Evolutionary conservation across 2,888 invertebrate species (phyloP), one percentile per base, ranked within the genome.

Genomic region (Beris chalybata): DNA sequence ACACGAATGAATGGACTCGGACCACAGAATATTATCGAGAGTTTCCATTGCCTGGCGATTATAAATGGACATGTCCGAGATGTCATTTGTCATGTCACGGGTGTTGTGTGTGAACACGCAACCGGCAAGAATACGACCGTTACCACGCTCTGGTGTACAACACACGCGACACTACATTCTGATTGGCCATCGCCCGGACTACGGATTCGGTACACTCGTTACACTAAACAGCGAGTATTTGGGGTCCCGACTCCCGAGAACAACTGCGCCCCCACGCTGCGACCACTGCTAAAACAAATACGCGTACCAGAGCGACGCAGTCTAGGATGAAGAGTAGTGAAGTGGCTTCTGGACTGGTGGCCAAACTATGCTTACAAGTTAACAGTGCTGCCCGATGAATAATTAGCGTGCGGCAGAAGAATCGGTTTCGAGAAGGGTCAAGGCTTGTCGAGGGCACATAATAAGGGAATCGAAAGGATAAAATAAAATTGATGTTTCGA

Each of bases 71-170:
- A 56, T 64, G 64, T 64, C 64, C 45, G 64, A 48, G 47, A 64
- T 64, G 48, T 64, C 64, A 64, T 64, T 64, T 64, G 64, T 64
- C 64, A 64, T 64, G 64, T 64, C 56, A 64, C 64, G 55, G 48
- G 50, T 29, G 50, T 64, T 53, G 44, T 55, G 64, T 64, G 64
- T 64, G 64, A 64, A 64, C 64, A 64, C 64, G 64, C 64, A 64
- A 64, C 47, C 61, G 50, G 32, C 32, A 50, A 61, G 50, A 61
- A 61, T 50, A 61, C 52, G 61, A 50, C 61, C 52, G 61, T 50
- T 50, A 50, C 52, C 50, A 32, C 50, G 48, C 30, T 38, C 56
- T 50, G 50, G 50, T 50, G 52, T 29, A 59, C 48, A 59, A 59
- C 58, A 59, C 58, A 59, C 58, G 58, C 58, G 58, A 59, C 58